Evolutionary conservation across 2,888 invertebrate species (phyloP).

Genomic region (Yponomeuta sedellus): DNA sequence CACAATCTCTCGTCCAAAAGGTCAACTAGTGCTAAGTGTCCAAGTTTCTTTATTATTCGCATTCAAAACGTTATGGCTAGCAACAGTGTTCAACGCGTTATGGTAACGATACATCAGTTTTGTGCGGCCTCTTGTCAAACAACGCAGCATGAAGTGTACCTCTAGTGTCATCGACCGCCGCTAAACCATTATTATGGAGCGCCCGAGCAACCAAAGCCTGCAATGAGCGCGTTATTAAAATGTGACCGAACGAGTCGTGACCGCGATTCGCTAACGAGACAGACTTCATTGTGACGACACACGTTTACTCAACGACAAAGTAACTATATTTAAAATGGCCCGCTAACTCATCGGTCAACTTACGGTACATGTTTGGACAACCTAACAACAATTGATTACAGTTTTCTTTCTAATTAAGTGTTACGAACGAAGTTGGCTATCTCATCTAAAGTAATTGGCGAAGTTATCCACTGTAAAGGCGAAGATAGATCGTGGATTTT

Average conservation of each 20-base stretch:
- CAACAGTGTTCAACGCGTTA: neutral
- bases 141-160: neutral
- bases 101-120: neutral
- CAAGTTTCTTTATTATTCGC: neutral
- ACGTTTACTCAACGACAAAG: constrained; percentile 4
- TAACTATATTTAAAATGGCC: neutral
- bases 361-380: neutral
- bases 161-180: constrained; percentile 9
- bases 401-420: neutral
- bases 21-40: neutral
- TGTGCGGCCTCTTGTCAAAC: neutral
- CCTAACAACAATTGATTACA: neutral
- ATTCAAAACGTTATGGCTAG: neutral
- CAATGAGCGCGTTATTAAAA: constrained; percentile 8
- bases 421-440: neutral
- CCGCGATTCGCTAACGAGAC: constrained; percentile 11
- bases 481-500: neutral
- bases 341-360: neutral
- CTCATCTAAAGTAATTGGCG: neutral
- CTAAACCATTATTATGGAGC: neutral
- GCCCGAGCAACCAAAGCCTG: neutral
- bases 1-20: neutral
- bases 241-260: constrained; percentile 8
- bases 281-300: neutral
- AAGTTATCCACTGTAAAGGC: neutral